phyloP scores from a whole-genome alignment of 2,113 vertebrate species.

The Accipiter virgatus region DNA sequence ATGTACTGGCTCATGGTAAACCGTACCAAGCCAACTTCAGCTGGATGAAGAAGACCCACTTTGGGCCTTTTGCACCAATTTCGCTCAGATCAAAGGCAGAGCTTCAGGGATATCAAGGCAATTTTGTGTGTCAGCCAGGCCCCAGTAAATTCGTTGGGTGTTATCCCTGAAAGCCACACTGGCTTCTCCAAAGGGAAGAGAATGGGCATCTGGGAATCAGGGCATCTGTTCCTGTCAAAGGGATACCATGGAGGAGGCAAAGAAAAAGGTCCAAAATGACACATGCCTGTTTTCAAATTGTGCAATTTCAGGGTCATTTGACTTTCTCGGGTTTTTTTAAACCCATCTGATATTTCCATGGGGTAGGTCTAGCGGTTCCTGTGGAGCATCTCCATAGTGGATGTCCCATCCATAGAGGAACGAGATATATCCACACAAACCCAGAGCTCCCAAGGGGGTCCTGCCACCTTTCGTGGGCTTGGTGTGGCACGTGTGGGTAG shows the following conservation, averaged over 20 bases:
- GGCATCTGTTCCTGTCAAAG: neutral
- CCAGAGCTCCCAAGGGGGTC: neutral
- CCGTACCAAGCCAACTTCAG: neutral
- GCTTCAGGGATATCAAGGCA: neutral
- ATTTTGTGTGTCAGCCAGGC: neutral
- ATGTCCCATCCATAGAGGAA: neutral
- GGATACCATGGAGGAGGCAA: neutral
- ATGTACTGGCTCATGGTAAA: neutral
- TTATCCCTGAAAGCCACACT: neutral
- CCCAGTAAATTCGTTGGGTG: neutral
- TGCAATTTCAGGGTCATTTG: neutral
- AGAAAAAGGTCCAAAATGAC: neutral
- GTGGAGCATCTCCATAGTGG: neutral
- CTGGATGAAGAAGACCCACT: neutral
- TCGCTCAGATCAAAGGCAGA: neutral
- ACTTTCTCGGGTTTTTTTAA: neutral
- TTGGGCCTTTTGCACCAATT: neutral
- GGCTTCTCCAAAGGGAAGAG: neutral
- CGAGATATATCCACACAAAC: neutral
- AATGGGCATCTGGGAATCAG: neutral
- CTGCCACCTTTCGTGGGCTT: neutral
- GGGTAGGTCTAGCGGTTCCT: neutral
- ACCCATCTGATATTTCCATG: neutral
- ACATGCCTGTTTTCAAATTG: neutral
- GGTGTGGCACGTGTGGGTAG: rapidly evolving